phyloP scores from a whole-genome alignment of 2,888 invertebrate species.

The Cosmia pyralina region DNA sequence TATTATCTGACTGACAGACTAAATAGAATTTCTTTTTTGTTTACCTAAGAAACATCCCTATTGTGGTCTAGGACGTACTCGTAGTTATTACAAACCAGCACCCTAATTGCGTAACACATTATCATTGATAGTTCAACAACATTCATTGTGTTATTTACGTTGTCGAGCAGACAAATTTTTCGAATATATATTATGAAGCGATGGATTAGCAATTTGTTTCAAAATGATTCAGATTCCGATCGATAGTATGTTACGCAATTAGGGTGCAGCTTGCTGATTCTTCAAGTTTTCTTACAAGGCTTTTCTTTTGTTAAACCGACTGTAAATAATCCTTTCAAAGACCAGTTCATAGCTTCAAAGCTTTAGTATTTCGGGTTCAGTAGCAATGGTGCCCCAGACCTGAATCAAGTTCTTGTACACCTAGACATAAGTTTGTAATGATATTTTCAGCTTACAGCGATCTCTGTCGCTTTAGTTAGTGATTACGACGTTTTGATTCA shows the following conservation, averaged over 20 bases:
- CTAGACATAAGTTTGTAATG: background rate
- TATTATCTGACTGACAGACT: too few relatives aligned
- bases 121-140: too few relatives aligned
- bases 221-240: too few relatives aligned
- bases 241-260: too few relatives aligned
- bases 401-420: background rate
- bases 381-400: background rate
- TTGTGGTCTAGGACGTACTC: too few relatives aligned
- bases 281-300: background rate
- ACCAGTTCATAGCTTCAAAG: background rate
- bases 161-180: too few relatives aligned
- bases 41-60: too few relatives aligned
- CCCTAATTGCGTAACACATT: too few relatives aligned
- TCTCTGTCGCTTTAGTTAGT: background rate
- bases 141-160: too few relatives aligned
- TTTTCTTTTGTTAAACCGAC: background rate
- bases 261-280: conserved; percentile 4
- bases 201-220: too few relatives aligned
- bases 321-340: background rate
- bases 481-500: background rate
- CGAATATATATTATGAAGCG: too few relatives aligned
- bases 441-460: background rate
- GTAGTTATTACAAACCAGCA: background rate
- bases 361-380: background rate
- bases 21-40: too few relatives aligned